Percentiles rank a stretch among this genome's conserved stretches.
phyloP scores from a whole-genome alignment of 2,113 vertebrate genomes.

The Pyxicephalus adspersus region DNA sequence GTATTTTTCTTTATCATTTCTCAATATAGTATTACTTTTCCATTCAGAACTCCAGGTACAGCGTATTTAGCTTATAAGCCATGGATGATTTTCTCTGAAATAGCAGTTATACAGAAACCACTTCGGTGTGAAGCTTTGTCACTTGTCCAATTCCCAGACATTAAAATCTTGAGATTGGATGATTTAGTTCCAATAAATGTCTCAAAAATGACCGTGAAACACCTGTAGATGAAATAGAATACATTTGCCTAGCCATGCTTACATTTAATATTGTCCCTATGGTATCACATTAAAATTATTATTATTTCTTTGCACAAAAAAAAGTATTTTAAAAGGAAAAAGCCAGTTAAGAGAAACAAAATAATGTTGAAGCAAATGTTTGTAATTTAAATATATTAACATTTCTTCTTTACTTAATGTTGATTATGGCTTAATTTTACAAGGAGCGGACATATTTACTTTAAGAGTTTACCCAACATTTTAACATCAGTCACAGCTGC shows the following conservation, averaged over 20 bases:
- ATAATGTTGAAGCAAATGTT: too few species aligned
- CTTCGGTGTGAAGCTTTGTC: constrained; percentile 31
- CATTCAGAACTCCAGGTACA: constrained; percentile 27
- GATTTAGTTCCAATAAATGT: constrained; percentile 25
- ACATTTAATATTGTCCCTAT: constrained; percentile 17
- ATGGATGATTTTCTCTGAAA: constrained; percentile 27
- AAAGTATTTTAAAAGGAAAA: too few species aligned
- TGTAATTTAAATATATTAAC: too few species aligned
- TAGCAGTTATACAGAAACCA: neutral
- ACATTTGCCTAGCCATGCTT: constrained; percentile 24
- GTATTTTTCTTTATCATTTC: constrained; percentile 42
- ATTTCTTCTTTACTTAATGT: too few species aligned
- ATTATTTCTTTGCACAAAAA: too few species aligned
- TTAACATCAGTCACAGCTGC: too few species aligned
- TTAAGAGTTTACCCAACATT: too few species aligned
- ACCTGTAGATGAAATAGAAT: constrained; percentile 22
- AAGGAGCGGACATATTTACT: too few species aligned
- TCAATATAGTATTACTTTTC: constrained; percentile 41
- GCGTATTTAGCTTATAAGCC: constrained; percentile 40
- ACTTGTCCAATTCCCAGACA: constrained; percentile 36
- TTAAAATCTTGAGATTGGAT: constrained; percentile 45
- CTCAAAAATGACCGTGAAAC: constrained; percentile 36
- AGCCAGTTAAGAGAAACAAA: too few species aligned
- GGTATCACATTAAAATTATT: too few species aligned
- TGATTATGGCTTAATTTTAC: too few species aligned